phyloP scores from a whole-genome alignment of 2,797 vertebrate genomes.

The Diglossa cyanea region DNA sequence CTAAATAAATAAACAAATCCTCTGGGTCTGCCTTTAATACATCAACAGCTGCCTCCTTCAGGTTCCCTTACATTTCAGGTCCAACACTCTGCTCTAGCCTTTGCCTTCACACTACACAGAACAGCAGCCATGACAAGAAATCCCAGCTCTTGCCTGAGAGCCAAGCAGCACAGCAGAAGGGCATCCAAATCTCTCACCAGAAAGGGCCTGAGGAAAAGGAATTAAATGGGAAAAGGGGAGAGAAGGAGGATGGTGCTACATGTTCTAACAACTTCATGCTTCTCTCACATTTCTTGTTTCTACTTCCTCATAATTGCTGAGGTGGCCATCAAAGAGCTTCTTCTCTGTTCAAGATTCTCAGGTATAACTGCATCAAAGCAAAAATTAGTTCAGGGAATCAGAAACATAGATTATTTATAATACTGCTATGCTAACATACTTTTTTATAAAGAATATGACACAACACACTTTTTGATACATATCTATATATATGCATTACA shows the following conservation, averaged over 20 bases:
- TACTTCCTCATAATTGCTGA: neutral
- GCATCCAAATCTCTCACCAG: neutral
- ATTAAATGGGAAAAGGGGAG: neutral
- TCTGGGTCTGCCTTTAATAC: neutral
- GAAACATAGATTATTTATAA: neutral
- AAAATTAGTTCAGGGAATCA: neutral
- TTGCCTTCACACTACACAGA: fast-evolving
- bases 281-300: neutral
- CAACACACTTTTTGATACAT: neutral
- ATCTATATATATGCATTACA: neutral
- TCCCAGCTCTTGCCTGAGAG: neutral
- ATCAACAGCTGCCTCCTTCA: neutral
- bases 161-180: neutral
- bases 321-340: neutral
- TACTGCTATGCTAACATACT: neutral
- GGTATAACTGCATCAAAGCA: neutral
- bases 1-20: neutral
- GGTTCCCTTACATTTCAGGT: neutral
- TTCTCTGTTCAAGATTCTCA: neutral
- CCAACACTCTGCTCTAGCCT: neutral
- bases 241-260: neutral
- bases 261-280: neutral
- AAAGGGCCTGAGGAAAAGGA: neutral
- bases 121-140: neutral
- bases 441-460: neutral